Evolutionary conservation across 2,113 vertebrate genomes (phyloP).

Genomic region (Ciconia boyciana): DNA sequence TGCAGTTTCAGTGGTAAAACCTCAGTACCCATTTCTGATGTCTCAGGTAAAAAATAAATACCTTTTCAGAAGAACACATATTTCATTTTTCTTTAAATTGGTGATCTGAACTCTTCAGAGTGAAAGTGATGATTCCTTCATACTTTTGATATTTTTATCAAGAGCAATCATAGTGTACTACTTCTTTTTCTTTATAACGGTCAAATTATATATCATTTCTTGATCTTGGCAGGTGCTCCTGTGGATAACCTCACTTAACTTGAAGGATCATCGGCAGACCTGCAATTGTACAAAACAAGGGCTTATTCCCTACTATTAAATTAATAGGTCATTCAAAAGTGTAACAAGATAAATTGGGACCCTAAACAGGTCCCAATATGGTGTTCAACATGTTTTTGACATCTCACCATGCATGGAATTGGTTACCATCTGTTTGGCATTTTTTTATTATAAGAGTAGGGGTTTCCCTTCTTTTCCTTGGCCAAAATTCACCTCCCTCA

Average conservation of each 20-base stretch:
- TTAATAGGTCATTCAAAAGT: neutral
- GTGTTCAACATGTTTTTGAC: conserved; percentile 19
- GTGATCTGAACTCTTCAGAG: neutral
- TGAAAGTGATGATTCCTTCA: neutral
- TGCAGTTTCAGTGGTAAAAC: neutral
- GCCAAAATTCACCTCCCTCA: neutral
- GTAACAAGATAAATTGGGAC: neutral
- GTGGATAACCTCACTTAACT: neutral
- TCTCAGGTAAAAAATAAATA: neutral
- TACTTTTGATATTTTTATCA: neutral
- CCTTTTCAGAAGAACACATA: neutral
- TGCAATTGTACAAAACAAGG: neutral
- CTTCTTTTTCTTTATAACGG: neutral
- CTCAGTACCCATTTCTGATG: neutral
- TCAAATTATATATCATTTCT: neutral
- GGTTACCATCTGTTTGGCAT: neutral
- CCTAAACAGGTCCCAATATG: neutral
- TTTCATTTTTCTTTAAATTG: neutral
- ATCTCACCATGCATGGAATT: neutral
- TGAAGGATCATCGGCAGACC: neutral
- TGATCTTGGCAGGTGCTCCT: neutral
- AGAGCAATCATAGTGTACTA: neutral
- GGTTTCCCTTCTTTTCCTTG: neutral
- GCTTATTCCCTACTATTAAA: neutral
- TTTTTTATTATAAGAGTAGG: neutral